Conservation (phyloP, 2,797 vertebrate species). For the Helarctos malayanus region DNA sequence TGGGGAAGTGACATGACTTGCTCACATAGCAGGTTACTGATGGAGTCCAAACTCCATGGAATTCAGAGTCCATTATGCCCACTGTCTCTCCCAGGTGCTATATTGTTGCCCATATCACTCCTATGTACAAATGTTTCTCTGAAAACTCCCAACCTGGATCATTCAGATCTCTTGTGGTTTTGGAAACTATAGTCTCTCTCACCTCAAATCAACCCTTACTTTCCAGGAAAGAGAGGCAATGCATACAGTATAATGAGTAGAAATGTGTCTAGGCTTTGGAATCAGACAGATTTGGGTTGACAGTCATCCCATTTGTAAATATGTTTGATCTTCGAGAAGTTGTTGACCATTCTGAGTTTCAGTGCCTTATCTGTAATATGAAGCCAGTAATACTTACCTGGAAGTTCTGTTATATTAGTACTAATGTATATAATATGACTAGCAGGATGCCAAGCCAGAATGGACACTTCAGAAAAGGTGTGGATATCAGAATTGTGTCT, state of each 20-base stretch:
- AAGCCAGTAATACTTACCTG: slow-evolving; percentile 8
- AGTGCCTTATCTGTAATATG: slow-evolving; percentile 21
- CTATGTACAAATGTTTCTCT: background rate
- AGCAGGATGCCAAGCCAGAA: background rate
- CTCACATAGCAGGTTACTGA: background rate
- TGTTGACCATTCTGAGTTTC: background rate
- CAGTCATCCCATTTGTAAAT: slow-evolving; percentile 46
- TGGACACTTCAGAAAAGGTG: slow-evolving; percentile 40
- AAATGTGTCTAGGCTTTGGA: slow-evolving; percentile 46
- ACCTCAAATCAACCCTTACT: slow-evolving; percentile 37
- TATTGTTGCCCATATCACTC: background rate
- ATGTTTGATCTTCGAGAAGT: slow-evolving; percentile 26
- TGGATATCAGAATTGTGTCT: slow-evolving; percentile 24
- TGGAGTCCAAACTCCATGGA: slow-evolving; percentile 19
- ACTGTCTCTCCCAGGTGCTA: slow-evolving; percentile 8
- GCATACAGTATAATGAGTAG: background rate
- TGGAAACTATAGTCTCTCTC: slow-evolving; percentile 28
- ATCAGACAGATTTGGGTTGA: slow-evolving; percentile 29
- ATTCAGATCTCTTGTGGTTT: slow-evolving; percentile 1
- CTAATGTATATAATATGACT: background rate
- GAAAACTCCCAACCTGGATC: slow-evolving; percentile 12
- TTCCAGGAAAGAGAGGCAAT: slow-evolving; percentile 43
- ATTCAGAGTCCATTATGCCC: background rate
- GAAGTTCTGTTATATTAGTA: background rate
- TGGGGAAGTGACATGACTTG: background rate